Conservation (phyloP, 2,888 invertebrate species). For the Ypsolopha scabrella region DNA sequence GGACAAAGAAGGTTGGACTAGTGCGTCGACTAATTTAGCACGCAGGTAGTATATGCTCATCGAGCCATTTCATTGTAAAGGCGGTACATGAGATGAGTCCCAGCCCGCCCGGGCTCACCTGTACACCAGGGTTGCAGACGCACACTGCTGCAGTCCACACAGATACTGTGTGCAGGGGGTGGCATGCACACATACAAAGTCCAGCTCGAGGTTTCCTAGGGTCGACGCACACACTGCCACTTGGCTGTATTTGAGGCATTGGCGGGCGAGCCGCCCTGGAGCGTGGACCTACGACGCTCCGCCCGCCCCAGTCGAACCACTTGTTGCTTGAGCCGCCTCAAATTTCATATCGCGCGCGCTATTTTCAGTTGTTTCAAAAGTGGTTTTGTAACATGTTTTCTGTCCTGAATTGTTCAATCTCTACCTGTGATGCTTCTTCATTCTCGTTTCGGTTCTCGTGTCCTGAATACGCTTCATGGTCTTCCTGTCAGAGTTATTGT, state of each 20-base stretch:
- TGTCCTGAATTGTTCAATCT: background rate
- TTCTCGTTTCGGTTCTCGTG: constrained; percentile 32
- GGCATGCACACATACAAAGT: constrained; percentile 10
- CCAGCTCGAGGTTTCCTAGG: constrained; percentile 17
- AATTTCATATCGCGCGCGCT: background rate
- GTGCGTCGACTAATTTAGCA: constrained; percentile 41
- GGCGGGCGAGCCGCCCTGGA: constrained; percentile 65
- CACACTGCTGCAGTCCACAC: constrained; percentile 14
- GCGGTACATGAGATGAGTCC: background rate
- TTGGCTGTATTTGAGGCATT: constrained; percentile 23
- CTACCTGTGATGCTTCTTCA: constrained; percentile 55
- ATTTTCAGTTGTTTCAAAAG: constrained; percentile 14
- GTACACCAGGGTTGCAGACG: constrained; percentile 15
- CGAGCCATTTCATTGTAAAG: constrained; percentile 51
- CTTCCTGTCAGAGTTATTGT: constrained; percentile 51
- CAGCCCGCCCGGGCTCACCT: background rate
- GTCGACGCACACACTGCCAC: too few species aligned
- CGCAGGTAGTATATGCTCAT: constrained; percentile 50
- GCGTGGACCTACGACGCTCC: constrained; percentile 42
- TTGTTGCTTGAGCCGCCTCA: constrained; percentile 47
- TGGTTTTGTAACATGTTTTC: constrained; percentile 6
- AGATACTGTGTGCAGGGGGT: constrained; percentile 11
- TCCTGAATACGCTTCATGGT: constrained; percentile 37
- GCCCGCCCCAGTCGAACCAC: constrained; percentile 51
- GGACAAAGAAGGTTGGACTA: constrained; percentile 6